Evolutionary conservation across 2,888 invertebrate genomes (phyloP), one percentile per base, ranked within the genome.

Genomic region (Panzeria rudis): DNA sequence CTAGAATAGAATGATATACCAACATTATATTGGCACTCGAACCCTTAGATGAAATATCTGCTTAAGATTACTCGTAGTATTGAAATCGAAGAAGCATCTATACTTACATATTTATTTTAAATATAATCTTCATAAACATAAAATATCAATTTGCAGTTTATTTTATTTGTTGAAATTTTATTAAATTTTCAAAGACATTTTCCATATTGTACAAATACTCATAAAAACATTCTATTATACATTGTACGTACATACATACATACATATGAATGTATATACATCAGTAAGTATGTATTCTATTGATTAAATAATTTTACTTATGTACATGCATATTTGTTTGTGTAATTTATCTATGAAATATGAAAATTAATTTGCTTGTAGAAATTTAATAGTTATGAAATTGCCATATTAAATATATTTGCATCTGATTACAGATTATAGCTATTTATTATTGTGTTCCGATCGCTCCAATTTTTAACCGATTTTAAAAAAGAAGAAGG

Each of bases 341-440:
- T 59, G 32, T 52, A 61, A 83, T 78, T 69, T 69, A 75, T 79
- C 20, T 47, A 68, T 44, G 50, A 71, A 64, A 84, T 73, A 69
- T 85, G 44, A 77, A 76, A 76, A 76, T 81, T 69, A 72, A 77
- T 75, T 32, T 50, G 75, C 80, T 72, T 79, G 71, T 71, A 64
- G 79, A 13, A 86, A 17, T 72, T 86, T 79, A 66, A 79, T 79
- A 25, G 56, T 41, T 68, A 69, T 68, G 29, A 73, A 84, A 66
- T 78, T 80, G 54, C 44, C 59, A 72, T 78, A 77, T 81, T 81
- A 73, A 64, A n/a, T n/a, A n/a, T n/a, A 35, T 8, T 35, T 35
- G 35, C 29, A 29, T 29, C 29, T 29, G 29, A n/a, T n/a, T n/a
- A n/a, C n/a, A n/a, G n/a, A n/a, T n/a, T n/a, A n/a, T n/a, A n/a